Base-by-base conservation (phyloP, 2,113 vertebrate genomes). In the Aptenodytes forsteri region DNA sequence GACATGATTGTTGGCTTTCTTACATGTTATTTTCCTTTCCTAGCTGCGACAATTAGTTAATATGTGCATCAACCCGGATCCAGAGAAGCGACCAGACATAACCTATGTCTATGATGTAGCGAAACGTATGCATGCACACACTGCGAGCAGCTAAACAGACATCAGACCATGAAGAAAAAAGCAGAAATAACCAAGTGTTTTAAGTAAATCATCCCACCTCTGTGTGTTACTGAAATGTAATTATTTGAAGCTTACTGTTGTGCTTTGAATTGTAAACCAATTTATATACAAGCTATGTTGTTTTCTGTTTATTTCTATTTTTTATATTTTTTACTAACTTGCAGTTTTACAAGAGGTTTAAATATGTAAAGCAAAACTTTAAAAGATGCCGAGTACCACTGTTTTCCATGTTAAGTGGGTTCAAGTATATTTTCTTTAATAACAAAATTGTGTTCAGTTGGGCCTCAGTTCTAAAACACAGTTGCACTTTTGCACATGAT, bases 51-150 rank as follows among this genome's bases (percentile, higher is more conserved):
- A 99, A 42, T 93, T 99, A 98, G 99, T 99, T 97, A 99, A 99
- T 95, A 99, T 99, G 98, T 99, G 99, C 98, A 99, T 99, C 98
- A 99, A 99, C 97, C 99, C 99, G 1, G 99, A 99, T 97, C 99
- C 99, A 1, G 99, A 99, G 99, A 99, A 99, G 98, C 98, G 99
- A 97, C 99, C 99, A 46, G 99, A 99, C 96, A 98, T 99, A 96
- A 93, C 99, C 97, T 99, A 99, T 27, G 99, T 99, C 90, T 99
- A 99, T 66, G 99, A 99, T 71, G 98, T 99, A 30, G 99, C 99
- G 25, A 99, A 99, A 93, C 98, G 99, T 70, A 99, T 99, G 99
- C 99, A 99, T 18, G 98, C 98, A 4, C 87, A 98, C 97, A 99
- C 98, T 9, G 98, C 99, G 17, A 99, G 98, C 98, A 99, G 98